These are phyloP conservation scores for Eupeodes luniger DNA, from an alignment of 2,888 invertebrate genomes.

Conservation along the genomic window DNA sequence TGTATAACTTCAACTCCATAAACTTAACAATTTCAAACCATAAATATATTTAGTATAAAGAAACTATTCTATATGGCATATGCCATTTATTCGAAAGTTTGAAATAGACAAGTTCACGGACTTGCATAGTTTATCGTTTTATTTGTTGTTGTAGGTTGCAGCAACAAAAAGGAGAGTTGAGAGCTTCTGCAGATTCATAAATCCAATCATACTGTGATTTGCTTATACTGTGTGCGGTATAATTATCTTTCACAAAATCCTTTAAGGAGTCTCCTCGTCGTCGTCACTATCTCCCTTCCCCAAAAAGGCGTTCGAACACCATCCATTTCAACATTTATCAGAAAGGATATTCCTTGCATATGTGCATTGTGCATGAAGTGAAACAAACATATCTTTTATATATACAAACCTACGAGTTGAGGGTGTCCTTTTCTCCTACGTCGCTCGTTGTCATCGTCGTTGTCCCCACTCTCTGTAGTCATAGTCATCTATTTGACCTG, in stretches of 20 bases:
- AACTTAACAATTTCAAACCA: background rate
- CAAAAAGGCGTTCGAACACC: background rate
- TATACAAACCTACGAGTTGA: background rate
- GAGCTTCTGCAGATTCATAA: conserved; percentile 71
- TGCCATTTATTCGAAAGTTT: background rate
- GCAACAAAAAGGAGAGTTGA: conserved; percentile 28
- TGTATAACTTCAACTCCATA: conserved; percentile 31
- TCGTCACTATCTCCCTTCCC: background rate
- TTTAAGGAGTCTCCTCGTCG: conserved; percentile 42
- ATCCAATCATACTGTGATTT: conserved; percentile 73
- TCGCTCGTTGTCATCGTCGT: too few relatives aligned
- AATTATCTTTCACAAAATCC: conserved; percentile 68
- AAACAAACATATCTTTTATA: background rate
- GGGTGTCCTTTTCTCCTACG: background rate
- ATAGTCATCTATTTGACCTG: conserved; percentile 62
- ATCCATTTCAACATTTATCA: background rate
- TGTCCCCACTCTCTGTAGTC: background rate
- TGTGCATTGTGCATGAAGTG: conserved; percentile 17
- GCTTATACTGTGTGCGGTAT: conserved; percentile 58
- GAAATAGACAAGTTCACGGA: conserved; percentile 51
- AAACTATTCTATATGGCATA: background rate
- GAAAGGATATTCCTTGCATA: background rate
- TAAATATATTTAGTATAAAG: background rate
- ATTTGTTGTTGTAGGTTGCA: background rate
- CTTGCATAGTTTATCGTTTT: conserved; percentile 46